Evolutionary conservation across 2,113 vertebrate genomes (phyloP).

Genomic region (Thalassoma bifasciatum): DNA sequence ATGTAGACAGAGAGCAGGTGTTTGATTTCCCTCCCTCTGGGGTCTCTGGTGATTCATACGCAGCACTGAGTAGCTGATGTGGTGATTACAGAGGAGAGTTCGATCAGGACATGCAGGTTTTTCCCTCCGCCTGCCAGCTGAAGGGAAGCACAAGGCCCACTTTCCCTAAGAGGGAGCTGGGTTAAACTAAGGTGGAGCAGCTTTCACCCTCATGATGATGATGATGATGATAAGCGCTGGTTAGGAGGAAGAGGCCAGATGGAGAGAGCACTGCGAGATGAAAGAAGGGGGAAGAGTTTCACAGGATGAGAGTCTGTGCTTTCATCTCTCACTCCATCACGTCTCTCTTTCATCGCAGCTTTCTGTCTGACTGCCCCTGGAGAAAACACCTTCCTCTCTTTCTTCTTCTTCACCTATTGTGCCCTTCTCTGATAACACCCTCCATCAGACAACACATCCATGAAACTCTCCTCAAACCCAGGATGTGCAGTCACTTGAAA

Average conservation of each 20-base stretch:
- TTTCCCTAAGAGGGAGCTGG: background rate
- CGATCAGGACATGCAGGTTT: slow-evolving; percentile 9
- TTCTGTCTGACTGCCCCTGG: background rate
- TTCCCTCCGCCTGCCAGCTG: background rate
- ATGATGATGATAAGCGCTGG: background rate
- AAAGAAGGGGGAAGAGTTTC: background rate
- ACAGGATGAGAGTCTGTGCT: background rate
- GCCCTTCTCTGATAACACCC: background rate
- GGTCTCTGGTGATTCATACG: background rate
- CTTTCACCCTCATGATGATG: background rate
- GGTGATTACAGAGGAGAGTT: slow-evolving; percentile 13
- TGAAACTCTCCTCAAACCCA: background rate
- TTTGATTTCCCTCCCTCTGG: background rate
- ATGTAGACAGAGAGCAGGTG: slow-evolving; percentile 9
- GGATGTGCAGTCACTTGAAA: background rate
- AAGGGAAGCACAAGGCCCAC: background rate
- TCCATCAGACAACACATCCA: background rate
- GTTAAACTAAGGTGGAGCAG: background rate
- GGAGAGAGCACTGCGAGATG: background rate
- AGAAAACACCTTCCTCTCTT: background rate
- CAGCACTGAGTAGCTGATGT: slow-evolving; percentile 6
- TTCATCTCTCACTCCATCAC: background rate
- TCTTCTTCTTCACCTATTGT: background rate
- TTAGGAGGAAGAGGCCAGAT: background rate
- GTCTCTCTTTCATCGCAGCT: background rate